phyloP scores from a whole-genome alignment of 2,113 vertebrate genomes.

The Heterotilapia buettikoferi region DNA sequence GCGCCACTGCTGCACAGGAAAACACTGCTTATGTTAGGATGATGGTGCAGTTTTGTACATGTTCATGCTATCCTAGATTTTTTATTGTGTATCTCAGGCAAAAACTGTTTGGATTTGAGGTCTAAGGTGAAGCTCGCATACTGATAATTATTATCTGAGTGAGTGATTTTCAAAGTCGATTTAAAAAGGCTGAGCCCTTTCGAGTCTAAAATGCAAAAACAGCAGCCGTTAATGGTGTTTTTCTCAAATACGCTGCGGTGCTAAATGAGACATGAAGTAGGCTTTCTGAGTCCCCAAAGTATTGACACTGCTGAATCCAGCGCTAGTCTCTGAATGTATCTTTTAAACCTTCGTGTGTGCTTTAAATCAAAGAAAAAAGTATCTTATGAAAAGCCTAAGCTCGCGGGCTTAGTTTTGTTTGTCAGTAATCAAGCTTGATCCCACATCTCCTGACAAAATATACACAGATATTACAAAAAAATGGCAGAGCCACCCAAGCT shows the following conservation, averaged over 20 bases:
- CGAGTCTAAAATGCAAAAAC: not conserved
- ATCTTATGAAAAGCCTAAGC: not conserved
- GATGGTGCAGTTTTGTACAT: not conserved
- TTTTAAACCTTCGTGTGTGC: not conserved
- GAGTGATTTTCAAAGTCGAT: not conserved
- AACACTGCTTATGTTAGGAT: not conserved
- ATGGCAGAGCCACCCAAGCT: not conserved
- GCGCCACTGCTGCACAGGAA: not conserved
- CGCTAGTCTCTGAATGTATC: constrained; percentile 8
- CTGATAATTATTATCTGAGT: not conserved
- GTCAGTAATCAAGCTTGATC: not conserved
- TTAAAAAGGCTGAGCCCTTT: not conserved
- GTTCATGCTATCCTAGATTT: not conserved
- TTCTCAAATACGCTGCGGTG: not conserved
- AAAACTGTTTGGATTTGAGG: not conserved
- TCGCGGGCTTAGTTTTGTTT: not conserved
- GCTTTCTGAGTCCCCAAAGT: not conserved
- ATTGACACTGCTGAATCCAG: constrained; percentile 7
- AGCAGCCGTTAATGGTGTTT: not conserved
- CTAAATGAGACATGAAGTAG: not conserved
- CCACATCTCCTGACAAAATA: not conserved
- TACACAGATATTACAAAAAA: not conserved
- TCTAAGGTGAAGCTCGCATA: not conserved
- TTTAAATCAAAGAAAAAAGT: constrained; percentile 8
- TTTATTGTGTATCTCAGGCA: not conserved